Conservation (phyloP, 2,797 vertebrate species). For the Siniperca scherzeri region DNA sequence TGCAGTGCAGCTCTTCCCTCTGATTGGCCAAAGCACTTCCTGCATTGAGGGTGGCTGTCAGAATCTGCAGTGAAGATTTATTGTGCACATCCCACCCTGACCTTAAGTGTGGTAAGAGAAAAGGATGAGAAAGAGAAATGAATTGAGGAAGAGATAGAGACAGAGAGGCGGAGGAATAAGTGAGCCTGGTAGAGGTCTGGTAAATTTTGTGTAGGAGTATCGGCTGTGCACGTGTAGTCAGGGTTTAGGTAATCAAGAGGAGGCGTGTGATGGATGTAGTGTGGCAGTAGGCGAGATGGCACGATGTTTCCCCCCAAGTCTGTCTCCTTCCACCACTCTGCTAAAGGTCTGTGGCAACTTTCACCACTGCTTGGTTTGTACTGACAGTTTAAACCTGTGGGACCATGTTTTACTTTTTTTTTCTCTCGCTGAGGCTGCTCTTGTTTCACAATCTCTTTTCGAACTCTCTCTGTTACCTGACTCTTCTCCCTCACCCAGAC, state of each 20-base stretch:
- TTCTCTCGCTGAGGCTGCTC: conserved; percentile 13
- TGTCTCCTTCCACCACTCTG: conserved; percentile 35
- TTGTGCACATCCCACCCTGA: conserved; percentile 70
- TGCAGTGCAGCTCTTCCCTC: conserved; percentile 39
- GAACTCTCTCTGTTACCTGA: neutral
- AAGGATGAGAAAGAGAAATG: conserved; percentile 58
- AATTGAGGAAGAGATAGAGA: conserved; percentile 56
- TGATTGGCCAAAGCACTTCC: conserved; percentile 61
- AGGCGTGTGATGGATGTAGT: conserved; percentile 73
- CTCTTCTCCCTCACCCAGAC: conserved; percentile 9
- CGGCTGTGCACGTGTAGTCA: conserved; percentile 48
- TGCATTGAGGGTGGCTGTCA: conserved; percentile 76
- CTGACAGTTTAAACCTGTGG: conserved; percentile 46
- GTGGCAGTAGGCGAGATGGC: conserved; percentile 53
- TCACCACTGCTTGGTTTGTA: conserved; percentile 40
- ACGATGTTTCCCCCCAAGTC: conserved; percentile 1
- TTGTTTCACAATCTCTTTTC: conserved; percentile 26
- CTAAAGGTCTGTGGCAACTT: conserved; percentile 41
- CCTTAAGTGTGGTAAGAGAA: conserved; percentile 68
- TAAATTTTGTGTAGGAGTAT: conserved; percentile 66
- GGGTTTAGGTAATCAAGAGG: conserved; percentile 64
- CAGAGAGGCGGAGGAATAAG: conserved; percentile 49
- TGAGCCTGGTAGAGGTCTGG: conserved; percentile 46
- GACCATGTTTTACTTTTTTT: conserved; percentile 24
- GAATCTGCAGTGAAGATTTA: conserved; percentile 76